A percentile compares a stretch with the other conserved stretches of the same genome.
Evolutionary conservation across 2,888 invertebrate species (phyloP).

Genomic region (Agrypnus murinus): DNA sequence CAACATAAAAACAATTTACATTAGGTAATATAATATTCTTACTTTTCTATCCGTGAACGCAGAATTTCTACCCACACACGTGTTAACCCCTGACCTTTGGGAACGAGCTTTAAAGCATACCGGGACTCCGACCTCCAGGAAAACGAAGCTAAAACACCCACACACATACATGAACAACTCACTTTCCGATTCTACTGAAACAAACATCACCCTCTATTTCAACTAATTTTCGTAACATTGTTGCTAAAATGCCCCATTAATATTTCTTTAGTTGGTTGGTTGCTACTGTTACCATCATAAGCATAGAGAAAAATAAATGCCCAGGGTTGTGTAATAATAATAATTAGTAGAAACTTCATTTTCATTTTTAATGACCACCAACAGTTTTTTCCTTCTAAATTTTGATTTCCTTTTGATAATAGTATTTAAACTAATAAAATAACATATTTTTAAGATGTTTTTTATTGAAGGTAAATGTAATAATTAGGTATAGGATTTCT

Average conservation of each 20-base stretch:
- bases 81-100: conserved; percentile 50
- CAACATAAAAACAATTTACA: not conserved
- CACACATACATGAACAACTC: conserved; percentile 19
- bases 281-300: conserved; percentile 1
- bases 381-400: too few species aligned
- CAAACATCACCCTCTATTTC: conserved; percentile 7
- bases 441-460: too few species aligned
- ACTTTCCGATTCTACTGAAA: conserved; percentile 1
- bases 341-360: too few species aligned
- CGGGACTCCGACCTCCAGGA: conserved; percentile 8
- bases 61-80: conserved; percentile 40
- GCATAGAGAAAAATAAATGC: too few species aligned
- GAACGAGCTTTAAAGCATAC: not conserved
- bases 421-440: too few species aligned
- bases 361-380: too few species aligned
- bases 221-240: conserved; percentile 7
- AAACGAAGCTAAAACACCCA: conserved; percentile 21
- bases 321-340: too few species aligned
- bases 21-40: not conserved
- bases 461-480: too few species aligned
- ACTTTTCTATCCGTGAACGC: conserved; percentile 17
- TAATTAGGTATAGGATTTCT: too few species aligned
- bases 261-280: conserved; percentile 25
- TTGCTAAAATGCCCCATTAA: conserved; percentile 10
- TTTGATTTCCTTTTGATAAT: too few species aligned